These are phyloP conservation scores for Philotrypesis tridentata DNA, from an alignment of 1,140 invertebrate species.

Conservation along the genomic window DNA sequence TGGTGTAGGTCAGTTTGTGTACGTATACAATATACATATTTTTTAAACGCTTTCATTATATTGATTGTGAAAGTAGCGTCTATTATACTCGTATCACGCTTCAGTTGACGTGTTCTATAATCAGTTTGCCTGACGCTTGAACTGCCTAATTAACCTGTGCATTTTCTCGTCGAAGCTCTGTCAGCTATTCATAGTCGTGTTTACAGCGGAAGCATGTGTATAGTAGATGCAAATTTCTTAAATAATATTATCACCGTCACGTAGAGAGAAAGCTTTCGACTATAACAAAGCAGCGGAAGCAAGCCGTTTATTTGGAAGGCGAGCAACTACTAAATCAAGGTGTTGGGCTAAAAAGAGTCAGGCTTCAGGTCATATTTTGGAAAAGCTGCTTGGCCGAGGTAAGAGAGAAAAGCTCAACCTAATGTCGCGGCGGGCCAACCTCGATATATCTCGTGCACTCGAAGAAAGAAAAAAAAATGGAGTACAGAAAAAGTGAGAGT, in stretches of 20 bases:
- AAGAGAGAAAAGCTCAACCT: too few species aligned
- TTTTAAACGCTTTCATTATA: slow-evolving; percentile 38
- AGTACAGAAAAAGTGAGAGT: background rate
- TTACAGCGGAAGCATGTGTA: background rate
- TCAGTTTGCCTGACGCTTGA: background rate
- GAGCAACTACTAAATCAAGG: too few species aligned
- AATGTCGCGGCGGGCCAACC: background rate
- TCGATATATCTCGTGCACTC: background rate
- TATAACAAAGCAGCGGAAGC: too few species aligned
- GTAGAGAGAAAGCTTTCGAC: too few species aligned
- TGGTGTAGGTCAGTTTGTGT: slow-evolving; percentile 68
- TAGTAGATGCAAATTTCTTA: background rate
- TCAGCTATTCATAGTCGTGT: background rate
- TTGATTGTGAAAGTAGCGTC: slow-evolving; percentile 4
- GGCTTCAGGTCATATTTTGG: too few species aligned
- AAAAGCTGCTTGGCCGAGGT: too few species aligned
- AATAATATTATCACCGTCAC: too few species aligned
- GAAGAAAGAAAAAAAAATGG: background rate
- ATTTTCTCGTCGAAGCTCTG: background rate
- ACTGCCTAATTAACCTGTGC: background rate
- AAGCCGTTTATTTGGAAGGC: too few species aligned
- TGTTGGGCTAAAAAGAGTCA: too few species aligned
- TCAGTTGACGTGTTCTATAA: slow-evolving; percentile 17
- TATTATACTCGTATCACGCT: background rate
- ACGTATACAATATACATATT: too few species aligned